phyloP scores from a whole-genome alignment of 1,140 invertebrate species.

The Leptinotarsa defecta region DNA sequence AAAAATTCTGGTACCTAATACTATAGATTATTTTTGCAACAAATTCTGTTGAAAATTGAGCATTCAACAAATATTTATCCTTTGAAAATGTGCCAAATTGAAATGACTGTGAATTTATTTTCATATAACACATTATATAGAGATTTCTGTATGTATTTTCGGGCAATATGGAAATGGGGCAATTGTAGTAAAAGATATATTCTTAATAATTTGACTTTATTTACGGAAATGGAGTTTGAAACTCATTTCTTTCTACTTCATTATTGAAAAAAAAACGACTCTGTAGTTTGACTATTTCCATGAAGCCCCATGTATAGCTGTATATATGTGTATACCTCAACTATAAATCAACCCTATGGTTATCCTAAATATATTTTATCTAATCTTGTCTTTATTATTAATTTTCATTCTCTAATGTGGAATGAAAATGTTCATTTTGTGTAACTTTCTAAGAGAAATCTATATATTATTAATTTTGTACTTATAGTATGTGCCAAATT shows the following conservation, averaged over 20 bases:
- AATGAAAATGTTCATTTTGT: background rate
- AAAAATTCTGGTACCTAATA: background rate
- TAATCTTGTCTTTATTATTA: background rate
- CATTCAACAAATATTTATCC: background rate
- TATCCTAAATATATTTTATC: background rate
- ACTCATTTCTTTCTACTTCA: too few species aligned
- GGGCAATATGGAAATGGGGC: too few species aligned
- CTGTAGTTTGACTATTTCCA: background rate
- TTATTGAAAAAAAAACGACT: too few species aligned
- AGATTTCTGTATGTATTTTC: too few species aligned
- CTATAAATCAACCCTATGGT: background rate
- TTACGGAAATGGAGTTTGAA: too few species aligned
- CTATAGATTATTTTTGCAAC: background rate
- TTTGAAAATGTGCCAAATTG: constrained; percentile 2
- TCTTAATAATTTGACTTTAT: too few species aligned
- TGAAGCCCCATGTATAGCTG: background rate
- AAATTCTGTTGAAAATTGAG: background rate
- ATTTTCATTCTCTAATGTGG: background rate
- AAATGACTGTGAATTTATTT: constrained; percentile 4
- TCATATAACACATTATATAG: background rate
- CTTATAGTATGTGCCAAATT: background rate
- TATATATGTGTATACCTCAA: background rate
- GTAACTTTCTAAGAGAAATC: background rate
- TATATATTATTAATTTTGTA: background rate
- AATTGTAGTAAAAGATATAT: too few species aligned